These are phyloP conservation scores for Stichodactyla mertensii DNA, from an alignment of 64 coral and sea anemone species.

Conservation along the genomic window DNA sequence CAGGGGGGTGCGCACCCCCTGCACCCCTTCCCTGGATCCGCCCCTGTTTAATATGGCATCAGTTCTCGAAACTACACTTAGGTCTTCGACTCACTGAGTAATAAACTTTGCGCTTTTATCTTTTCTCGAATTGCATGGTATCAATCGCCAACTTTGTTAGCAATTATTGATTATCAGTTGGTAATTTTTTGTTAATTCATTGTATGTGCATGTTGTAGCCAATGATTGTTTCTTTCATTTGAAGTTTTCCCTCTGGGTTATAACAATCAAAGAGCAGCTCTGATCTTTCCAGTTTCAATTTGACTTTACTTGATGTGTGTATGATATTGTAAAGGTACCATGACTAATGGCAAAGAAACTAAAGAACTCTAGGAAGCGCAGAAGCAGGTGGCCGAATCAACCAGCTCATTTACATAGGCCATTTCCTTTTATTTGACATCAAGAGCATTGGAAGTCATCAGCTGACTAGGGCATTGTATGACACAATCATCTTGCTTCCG, in stretches of 20 bases:
- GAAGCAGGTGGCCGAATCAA: not conserved
- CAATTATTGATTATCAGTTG: not conserved
- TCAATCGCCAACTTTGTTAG: not conserved
- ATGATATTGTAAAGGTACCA: not conserved
- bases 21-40: no score
- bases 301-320: not conserved
- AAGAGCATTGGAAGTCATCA: not conserved
- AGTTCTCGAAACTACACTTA: not conserved
- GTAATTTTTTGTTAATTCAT: not conserved
- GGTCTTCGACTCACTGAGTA: not conserved
- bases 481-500: not conserved
- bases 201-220: not conserved
- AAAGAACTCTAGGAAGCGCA: not conserved
- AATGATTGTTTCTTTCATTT: not conserved
- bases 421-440: not conserved
- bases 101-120: not conserved
- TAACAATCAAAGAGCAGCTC: not conserved
- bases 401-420: not conserved
- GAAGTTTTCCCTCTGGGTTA: not conserved
- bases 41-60: no score
- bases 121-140: not conserved
- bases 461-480: not conserved
- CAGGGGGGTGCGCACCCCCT: no score
- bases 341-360: not conserved
- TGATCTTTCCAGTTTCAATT: not conserved